Conservation (phyloP, 2,113 vertebrate species). For the Rhinolophus ferrumequinum region DNA sequence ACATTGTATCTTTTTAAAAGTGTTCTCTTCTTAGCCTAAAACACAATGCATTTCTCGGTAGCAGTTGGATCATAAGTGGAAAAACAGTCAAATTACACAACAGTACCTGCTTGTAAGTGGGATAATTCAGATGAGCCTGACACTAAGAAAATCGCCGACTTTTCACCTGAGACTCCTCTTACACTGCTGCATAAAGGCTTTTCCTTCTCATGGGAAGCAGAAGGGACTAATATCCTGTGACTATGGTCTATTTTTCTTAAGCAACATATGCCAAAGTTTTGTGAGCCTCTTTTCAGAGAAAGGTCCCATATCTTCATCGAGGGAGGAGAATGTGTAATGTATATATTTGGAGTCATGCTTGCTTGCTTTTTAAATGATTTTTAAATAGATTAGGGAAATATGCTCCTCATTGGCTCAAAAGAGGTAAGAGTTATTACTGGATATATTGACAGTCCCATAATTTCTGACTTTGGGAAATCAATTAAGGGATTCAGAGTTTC, state of each 20-base stretch:
- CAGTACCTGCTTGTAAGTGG: neutral
- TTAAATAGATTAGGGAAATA: slow-evolving; percentile 1
- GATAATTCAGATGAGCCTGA: neutral
- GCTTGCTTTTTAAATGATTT: slow-evolving; percentile 46
- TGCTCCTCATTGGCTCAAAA: neutral
- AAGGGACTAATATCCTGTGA: neutral
- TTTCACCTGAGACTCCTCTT: neutral
- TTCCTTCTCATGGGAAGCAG: neutral
- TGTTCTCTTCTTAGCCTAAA: neutral
- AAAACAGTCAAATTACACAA: neutral
- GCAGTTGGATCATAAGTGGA: slow-evolving; percentile 16
- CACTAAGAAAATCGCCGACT: neutral
- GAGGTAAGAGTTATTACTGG: neutral
- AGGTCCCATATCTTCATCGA: neutral
- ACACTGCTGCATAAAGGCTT: neutral
- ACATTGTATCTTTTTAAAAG: slow-evolving; percentile 25
- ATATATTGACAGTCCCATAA: neutral
- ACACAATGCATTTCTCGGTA: neutral
- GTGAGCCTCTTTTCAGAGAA: neutral
- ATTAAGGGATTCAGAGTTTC: neutral
- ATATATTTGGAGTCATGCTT: slow-evolving; percentile 5
- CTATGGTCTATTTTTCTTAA: neutral
- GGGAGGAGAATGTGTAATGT: neutral
- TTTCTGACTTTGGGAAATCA: slow-evolving; percentile 33
- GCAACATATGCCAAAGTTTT: neutral